Base-by-base conservation (phyloP, 2,888 invertebrate species). In the Oligia latruncula region DNA sequence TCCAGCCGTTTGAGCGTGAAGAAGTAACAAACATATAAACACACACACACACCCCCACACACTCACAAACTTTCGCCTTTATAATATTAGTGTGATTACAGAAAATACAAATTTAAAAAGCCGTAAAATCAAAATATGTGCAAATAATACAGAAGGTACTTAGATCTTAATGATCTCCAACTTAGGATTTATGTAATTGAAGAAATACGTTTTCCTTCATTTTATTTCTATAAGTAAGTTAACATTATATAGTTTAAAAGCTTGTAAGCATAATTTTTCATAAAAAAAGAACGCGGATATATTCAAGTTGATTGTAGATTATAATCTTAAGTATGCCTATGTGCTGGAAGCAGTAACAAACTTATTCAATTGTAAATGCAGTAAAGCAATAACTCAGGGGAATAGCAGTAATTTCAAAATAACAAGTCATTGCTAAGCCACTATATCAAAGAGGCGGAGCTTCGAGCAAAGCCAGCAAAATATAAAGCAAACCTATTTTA, bases 341-440 rank as follows among this genome's bases (percentile, higher is more conserved):
- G 74, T 65, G 64, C 71, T 40, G 58, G 29, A 71, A 72, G 35
- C 71, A 74, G 66, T 74, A 81, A 84, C 76, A 80, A 74, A 82
- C 64, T 71, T 74, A 86, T 86, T 82, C 80, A 84, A 84, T 78
- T 82, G 82, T 78, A 78, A 82, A 80, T 58, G 43, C 72, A 80
- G 78, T 74, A 82, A 80, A 80, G 78, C 80, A 82, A 84, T 88
- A 84, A 86, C 78, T 86, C 80, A 79, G 80, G 71, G 81, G 80
- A 84, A 86, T 77, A 86, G 80, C 86, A 86, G 82, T 86, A 77
- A 86, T 82, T 80, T 88, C 74, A 84, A 75, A 88, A 86, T 81
- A 83, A 88, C 80, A 82, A 84, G 87, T 88, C 87, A 87, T 77
- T 86, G 82, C 89, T 76, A 75, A 78, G 78, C 72, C 80, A 82